Percentiles rank a stretch among this genome's conserved stretches.
phyloP scores from a whole-genome alignment of 2,888 invertebrate genomes.

The Yponomeuta malinellus region DNA sequence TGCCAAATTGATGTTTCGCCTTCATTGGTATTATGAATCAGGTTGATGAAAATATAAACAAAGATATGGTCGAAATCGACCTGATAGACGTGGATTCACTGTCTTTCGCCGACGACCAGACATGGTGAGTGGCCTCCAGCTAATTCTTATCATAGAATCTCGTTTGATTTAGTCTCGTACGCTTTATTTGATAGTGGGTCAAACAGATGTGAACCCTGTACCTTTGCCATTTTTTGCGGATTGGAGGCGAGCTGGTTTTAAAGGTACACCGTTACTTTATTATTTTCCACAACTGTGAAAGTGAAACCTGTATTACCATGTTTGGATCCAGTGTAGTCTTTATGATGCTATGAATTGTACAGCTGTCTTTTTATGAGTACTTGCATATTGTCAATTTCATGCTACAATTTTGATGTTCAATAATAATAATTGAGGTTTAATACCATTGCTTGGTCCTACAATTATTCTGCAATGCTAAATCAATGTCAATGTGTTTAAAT shows the following conservation, averaged over 20 bases:
- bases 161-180: neutral
- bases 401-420: neutral
- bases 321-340: neutral
- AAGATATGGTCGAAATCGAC: slow-evolving; percentile 72
- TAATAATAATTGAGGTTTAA: neutral
- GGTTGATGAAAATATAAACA: slow-evolving; percentile 73
- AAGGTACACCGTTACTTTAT: neutral
- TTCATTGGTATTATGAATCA: slow-evolving; percentile 62
- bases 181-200: slow-evolving; percentile 2
- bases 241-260: slow-evolving; percentile 1
- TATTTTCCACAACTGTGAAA: neutral
- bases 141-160: neutral
- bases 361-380: neutral
- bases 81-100: slow-evolving; percentile 75
- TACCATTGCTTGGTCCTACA: neutral
- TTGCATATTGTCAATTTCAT: neutral
- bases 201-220: neutral
- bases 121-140: slow-evolving; percentile 62
- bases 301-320: neutral
- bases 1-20: slow-evolving; percentile 71
- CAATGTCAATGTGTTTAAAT: no score
- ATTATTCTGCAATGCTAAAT: no score
- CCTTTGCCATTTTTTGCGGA: slow-evolving; percentile 3
- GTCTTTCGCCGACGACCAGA: slow-evolving; percentile 75
- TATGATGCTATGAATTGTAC: neutral